Percentiles rank a stretch among this genome's conserved stretches.
phyloP scores from a whole-genome alignment of 2,113 vertebrate genomes.

The Lepisosteus osseus region DNA sequence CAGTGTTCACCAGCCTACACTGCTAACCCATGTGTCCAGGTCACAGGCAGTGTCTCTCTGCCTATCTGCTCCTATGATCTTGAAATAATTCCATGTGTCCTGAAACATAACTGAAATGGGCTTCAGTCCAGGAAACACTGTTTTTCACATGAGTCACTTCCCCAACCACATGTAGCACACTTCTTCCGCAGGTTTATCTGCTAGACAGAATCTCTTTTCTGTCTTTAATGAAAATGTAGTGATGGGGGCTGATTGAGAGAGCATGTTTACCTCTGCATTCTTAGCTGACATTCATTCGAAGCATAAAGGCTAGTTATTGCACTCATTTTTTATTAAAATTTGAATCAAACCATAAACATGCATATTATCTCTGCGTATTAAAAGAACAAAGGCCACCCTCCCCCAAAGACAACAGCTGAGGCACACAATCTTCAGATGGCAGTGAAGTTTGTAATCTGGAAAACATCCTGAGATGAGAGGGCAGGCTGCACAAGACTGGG shows the following conservation, averaged over 20 bases:
- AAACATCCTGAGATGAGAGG: conserved; percentile 27
- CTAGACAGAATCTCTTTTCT: conserved; percentile 20
- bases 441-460: conserved; percentile 23
- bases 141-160: not conserved
- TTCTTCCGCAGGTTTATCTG: conserved; percentile 17
- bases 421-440: not conserved
- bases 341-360: conserved; percentile 19
- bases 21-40: no score
- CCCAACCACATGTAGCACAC: not conserved
- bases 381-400: conserved; percentile 16
- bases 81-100: no score
- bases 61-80: no score
- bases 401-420: conserved; percentile 24
- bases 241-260: conserved; percentile 27
- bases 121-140: not conserved
- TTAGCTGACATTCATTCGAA: conserved; percentile 27
- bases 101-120: not conserved
- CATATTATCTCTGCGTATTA: not conserved
- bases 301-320: conserved; percentile 34
- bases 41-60: no score
- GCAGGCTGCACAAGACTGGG: conserved; percentile 3
- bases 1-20: no score
- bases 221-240: conserved; percentile 30
- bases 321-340: conserved; percentile 34
- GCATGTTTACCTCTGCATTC: conserved; percentile 38